Conservation (phyloP, 2,888 invertebrate genomes). For the Meganola albula region DNA sequence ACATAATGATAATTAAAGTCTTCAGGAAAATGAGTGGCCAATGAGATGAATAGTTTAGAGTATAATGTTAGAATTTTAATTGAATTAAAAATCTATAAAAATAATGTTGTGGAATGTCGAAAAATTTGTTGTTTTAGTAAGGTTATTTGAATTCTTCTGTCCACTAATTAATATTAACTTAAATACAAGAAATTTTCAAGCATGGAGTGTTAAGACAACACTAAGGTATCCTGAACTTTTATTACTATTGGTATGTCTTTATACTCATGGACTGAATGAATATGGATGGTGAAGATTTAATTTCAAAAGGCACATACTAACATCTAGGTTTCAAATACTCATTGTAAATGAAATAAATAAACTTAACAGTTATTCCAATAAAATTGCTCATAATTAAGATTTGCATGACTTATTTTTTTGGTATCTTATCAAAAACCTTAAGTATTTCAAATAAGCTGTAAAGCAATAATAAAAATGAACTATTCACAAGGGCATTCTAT, state of each 20-base stretch:
- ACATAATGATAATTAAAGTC: slow-evolving; percentile 23
- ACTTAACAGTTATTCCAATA: slow-evolving; percentile 25
- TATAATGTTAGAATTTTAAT: slow-evolving; percentile 5
- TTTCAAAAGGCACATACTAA: slow-evolving; percentile 62
- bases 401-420: slow-evolving; percentile 29
- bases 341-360: slow-evolving; percentile 35
- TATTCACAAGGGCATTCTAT: slow-evolving; percentile 8
- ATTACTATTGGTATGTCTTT: slow-evolving; percentile 34
- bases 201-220: slow-evolving; percentile 8
- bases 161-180: slow-evolving; percentile 18
- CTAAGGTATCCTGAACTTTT: slow-evolving; percentile 9
- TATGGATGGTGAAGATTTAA: slow-evolving; percentile 57
- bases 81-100: slow-evolving; percentile 44
- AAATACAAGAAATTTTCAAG: slow-evolving; percentile 10
- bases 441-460: slow-evolving; percentile 21
- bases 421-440: slow-evolving; percentile 28
- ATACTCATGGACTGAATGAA: slow-evolving; percentile 51
- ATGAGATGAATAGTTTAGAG: slow-evolving; percentile 18
- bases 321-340: slow-evolving; percentile 37
- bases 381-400: slow-evolving; percentile 19
- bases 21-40: slow-evolving; percentile 20
- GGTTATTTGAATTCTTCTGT: slow-evolving; percentile 20
- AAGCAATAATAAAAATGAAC: slow-evolving; percentile 23
- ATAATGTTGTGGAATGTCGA: slow-evolving; percentile 63
- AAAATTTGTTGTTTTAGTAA: slow-evolving; percentile 35